A percentile compares a stretch with the other conserved stretches of the same genome.
Evolutionary conservation across 2,113 vertebrate genomes (phyloP).

Genomic region (Thunnus thynnus): DNA sequence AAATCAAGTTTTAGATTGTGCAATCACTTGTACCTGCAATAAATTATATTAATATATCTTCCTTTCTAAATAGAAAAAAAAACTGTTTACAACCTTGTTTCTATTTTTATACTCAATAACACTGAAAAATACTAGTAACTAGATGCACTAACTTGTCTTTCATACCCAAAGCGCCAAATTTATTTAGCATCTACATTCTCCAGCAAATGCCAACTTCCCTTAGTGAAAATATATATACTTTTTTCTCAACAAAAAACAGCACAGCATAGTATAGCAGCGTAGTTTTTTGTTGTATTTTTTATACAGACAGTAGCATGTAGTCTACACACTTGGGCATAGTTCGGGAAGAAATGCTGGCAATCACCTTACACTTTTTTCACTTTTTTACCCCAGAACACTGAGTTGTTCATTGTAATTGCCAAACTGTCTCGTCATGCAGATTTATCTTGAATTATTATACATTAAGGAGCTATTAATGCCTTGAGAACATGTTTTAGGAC

Average conservation of each 20-base stretch:
- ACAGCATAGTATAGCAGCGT: too few species aligned
- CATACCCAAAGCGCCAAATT: slow-evolving; percentile 19
- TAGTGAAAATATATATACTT: neutral
- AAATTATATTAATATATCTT: neutral
- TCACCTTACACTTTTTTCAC: too few species aligned
- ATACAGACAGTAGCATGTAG: neutral
- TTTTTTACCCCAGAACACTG: too few species aligned
- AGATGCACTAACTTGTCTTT: neutral
- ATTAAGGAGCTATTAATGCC: too few species aligned
- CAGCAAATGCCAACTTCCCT: neutral
- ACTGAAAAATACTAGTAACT: neutral
- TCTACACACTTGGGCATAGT: neutral
- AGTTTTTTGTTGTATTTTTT: too few species aligned
- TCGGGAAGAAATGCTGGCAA: neutral
- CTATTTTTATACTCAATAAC: neutral
- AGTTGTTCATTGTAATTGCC: too few species aligned
- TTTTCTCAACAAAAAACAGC: too few species aligned
- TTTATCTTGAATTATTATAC: too few species aligned
- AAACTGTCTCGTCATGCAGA: too few species aligned
- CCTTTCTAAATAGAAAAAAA: neutral
- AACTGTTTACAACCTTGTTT: neutral
- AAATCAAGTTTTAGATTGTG: too few species aligned
- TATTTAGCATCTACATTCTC: slow-evolving; percentile 9
- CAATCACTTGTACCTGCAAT: neutral
- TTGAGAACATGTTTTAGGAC: too few species aligned